Evolutionary conservation across 1,140 invertebrate species (phyloP).

Genomic region (Aphidius ervi): DNA sequence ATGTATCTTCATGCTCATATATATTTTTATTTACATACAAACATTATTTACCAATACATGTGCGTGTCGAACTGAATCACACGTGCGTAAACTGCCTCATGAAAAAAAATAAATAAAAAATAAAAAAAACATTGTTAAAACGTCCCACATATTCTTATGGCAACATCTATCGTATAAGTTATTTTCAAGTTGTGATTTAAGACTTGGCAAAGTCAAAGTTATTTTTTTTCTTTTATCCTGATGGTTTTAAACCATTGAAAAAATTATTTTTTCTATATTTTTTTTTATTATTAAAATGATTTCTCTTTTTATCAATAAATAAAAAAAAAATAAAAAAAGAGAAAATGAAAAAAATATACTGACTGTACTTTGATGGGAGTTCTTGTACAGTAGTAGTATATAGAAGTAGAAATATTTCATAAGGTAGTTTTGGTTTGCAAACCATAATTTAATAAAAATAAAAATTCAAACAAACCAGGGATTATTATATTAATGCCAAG

Average conservation of each 20-base stretch:
- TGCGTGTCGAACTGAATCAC: background rate
- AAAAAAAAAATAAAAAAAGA: no score
- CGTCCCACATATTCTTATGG: background rate
- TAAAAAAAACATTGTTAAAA: background rate
- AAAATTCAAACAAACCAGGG: background rate
- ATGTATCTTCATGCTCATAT: background rate
- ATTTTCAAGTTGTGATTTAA: conserved; percentile 2
- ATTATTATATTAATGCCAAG: background rate
- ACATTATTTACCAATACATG: background rate
- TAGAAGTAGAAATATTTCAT: no score
- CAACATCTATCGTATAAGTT: background rate
- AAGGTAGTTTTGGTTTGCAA: no score
- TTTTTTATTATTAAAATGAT: no score
- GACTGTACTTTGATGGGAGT: no score
- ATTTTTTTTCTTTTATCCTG: background rate
- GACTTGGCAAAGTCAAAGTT: background rate
- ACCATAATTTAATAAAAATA: background rate
- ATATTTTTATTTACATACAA: background rate
- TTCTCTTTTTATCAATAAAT: no score
- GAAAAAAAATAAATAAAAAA: background rate
- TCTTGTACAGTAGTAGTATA: no score
- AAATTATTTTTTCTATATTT: no score
- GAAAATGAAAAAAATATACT: no score
- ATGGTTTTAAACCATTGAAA: background rate
- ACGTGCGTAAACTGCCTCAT: conserved; percentile 1